Evolutionary conservation across 2,797 vertebrate species (phyloP).

Genomic region (Sebastes vulpes): DNA sequence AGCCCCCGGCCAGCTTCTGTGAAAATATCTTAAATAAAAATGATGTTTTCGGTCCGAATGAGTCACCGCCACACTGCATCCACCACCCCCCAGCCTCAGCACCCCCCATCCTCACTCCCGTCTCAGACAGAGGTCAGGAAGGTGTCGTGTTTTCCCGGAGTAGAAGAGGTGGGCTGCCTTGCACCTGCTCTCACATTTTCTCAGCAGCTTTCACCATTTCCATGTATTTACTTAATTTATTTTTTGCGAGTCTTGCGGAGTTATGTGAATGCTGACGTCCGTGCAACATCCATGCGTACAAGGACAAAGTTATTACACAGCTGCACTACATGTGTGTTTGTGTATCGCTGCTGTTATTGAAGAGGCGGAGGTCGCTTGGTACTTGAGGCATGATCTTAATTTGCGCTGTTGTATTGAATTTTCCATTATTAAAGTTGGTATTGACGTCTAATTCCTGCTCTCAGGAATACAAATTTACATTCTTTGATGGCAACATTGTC

Average conservation of each 20-base stretch:
- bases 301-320: conserved; percentile 14
- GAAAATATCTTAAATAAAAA: conserved; percentile 38
- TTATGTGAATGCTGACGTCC: background rate
- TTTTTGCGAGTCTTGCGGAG: background rate
- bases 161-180: conserved; percentile 51
- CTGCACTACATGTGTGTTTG: background rate
- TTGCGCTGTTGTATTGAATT: conserved; percentile 7
- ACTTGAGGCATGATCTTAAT: background rate
- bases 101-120: background rate
- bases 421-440: background rate
- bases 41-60: conserved; percentile 26
- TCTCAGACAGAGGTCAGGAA: conserved; percentile 61
- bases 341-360: background rate
- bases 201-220: conserved; percentile 40
- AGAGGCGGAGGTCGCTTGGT: background rate
- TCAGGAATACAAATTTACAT: background rate
- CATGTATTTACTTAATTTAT: conserved; percentile 37
- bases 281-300: background rate
- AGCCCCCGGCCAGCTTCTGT: background rate
- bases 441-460: background rate
- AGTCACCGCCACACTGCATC: conserved; percentile 38
- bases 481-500: background rate
- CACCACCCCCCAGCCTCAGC: background rate
- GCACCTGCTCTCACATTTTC: conserved; percentile 59
- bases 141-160: conserved; percentile 57